Percentiles rank a stretch among this genome's conserved stretches.
Conservation (phyloP, 2,113 vertebrate genomes). For the Phalacrocorax carbo region DNA sequence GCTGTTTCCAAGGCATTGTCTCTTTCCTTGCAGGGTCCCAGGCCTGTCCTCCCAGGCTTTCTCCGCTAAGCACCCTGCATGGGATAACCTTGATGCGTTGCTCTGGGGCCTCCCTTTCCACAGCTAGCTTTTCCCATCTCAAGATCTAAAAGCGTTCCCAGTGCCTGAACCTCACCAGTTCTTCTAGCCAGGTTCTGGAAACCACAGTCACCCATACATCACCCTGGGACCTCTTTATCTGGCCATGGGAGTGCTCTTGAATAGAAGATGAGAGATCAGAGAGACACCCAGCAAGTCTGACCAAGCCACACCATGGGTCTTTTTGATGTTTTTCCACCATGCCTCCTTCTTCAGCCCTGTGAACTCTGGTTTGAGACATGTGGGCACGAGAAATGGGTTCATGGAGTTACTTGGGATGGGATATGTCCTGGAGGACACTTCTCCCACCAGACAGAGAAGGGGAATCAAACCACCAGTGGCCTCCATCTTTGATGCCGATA, state of each 20-base stretch:
- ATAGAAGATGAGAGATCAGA: not conserved
- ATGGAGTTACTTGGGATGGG: not conserved
- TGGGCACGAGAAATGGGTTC: not conserved
- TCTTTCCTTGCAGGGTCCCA: not conserved
- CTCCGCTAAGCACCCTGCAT: not conserved
- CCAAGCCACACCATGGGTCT: not conserved
- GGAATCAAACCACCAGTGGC: not conserved
- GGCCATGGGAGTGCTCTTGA: not conserved
- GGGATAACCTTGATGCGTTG: not conserved
- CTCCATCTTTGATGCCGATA: not conserved
- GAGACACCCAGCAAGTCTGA: rapidly evolving
- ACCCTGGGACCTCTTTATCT: not conserved
- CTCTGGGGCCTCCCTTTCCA: not conserved
- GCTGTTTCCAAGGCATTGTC: not conserved
- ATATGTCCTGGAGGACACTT: not conserved
- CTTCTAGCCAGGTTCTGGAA: not conserved
- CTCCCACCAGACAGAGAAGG: not conserved
- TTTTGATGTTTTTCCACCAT: not conserved
- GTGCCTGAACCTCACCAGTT: not conserved
- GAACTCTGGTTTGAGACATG: not conserved
- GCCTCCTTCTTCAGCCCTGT: not conserved
- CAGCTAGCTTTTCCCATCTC: not conserved
- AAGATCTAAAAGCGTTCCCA: not conserved
- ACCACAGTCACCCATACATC: not conserved
- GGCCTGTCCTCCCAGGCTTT: not conserved